Percentiles rank a stretch among this genome's conserved stretches.
Conservation (phyloP, 1,140 invertebrate genomes). For the Belonocnema kinseyi region DNA sequence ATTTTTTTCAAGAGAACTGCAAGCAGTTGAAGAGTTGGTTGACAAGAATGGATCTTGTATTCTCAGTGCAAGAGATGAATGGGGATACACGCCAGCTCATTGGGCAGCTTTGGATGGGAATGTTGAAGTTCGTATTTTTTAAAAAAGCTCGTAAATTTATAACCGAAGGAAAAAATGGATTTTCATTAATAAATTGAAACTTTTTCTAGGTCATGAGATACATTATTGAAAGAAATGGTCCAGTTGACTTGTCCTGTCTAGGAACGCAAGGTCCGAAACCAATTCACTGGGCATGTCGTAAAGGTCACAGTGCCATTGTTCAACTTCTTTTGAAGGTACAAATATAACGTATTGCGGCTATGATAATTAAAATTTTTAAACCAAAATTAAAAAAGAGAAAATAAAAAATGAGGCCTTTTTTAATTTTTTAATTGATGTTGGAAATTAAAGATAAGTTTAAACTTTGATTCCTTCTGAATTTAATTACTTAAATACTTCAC, state of each 20-base stretch:
- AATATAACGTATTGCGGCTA: constrained; percentile 7
- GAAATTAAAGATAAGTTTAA: too few relatives aligned
- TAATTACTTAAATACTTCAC: too few relatives aligned
- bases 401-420: too few relatives aligned
- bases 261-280: constrained; percentile 92
- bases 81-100: constrained; percentile 94
- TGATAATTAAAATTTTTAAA: not conserved
- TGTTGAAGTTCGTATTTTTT: constrained; percentile 77
- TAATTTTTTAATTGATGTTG: too few relatives aligned
- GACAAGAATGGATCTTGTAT: constrained; percentile 84
- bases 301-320: constrained; percentile 90
- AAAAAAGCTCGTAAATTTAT: not conserved
- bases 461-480: too few relatives aligned
- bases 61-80: constrained; percentile 87
- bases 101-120: constrained; percentile 94
- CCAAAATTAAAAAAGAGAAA: too few relatives aligned
- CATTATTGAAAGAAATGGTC: constrained; percentile 87
- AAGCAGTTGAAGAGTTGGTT: constrained; percentile 85
- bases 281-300: constrained; percentile 93
- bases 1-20: constrained; percentile 78
- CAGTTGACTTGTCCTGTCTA: constrained; percentile 89
- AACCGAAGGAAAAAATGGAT: constrained; percentile 20
- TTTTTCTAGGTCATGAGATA: constrained; percentile 82
- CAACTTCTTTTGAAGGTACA: constrained; percentile 86
- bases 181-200: not conserved